Base-by-base conservation (phyloP, 2,888 invertebrate genomes). In the Stratiomys singularior region DNA sequence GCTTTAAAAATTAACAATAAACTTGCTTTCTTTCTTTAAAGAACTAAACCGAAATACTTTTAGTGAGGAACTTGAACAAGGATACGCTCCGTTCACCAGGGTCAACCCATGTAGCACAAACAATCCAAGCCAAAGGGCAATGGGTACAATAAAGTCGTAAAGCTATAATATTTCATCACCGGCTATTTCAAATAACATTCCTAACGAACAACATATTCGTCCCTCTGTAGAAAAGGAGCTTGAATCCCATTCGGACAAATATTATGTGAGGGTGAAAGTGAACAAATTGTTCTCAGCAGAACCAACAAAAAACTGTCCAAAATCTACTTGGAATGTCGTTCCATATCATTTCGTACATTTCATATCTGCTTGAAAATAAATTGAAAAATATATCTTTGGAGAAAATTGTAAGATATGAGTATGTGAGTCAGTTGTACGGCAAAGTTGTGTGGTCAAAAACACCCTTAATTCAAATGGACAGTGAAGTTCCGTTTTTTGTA, bases 401-500 rank as follows among this genome's bases (percentile, higher is more conserved):
- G 52, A n/a, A 13, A 52, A 52, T 18, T 60, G 23, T 60, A 25
- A 21, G 0, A 44, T 15, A 67, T 15, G 44, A 64, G n/a, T 28
- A 7, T 27, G 15, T 7, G 13, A 67, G 52, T n/a, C n/a, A 52
- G 3, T 52, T 5, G 15, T 52, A 44, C 1, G 44, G 67, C 3
- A 67, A 44, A 67, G 37, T 67, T 37, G 18, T 44, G 9, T 21
- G 7, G n/a, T 67, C 46, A 37, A 5, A 28, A 37, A 30, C 25
- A 64, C 28, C 23, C 52, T n/a, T 44, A 18, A 44, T 44, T 67
- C 67, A 7, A 44, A 44, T 67, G 37, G 67, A 67, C 67, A 67
- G 18, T 44, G 46, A 1, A 67, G 37, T 44, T 15, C 44, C 37
- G 21, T 11, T 25, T 4, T 21, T 23, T 18, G 58, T 25, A 67